Conservation (phyloP, 2,113 vertebrate species). For the Sus scrofa region T2T-Sscrofa CM000815.6:112315001-112315500, state of each 20-base stretch:
- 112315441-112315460: not conserved
- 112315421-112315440: not conserved
- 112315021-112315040: not conserved
- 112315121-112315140: not conserved
- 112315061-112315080: conserved; percentile 11
- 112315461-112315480: not conserved
- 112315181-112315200: not conserved
- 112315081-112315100: conserved; percentile 24
- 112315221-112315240: too few species aligned
- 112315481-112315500: not conserved
- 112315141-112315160: conserved; percentile 41
- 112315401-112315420: too few species aligned
- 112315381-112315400: too few species aligned
- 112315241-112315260: too few species aligned
- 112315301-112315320: too few species aligned
- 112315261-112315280: too few species aligned
- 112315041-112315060: not conserved
- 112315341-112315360: too few species aligned
- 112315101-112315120: conserved; percentile 21
- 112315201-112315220: too few species aligned
- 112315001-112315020: not conserved
- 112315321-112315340: too few species aligned
- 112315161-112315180: not conserved
- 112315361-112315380: too few species aligned
- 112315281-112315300: too few species aligned